These are phyloP conservation scores for Odontophorus gujanensis DNA, from an alignment of 2,113 vertebrate species.

Conservation along the genomic window DNA sequence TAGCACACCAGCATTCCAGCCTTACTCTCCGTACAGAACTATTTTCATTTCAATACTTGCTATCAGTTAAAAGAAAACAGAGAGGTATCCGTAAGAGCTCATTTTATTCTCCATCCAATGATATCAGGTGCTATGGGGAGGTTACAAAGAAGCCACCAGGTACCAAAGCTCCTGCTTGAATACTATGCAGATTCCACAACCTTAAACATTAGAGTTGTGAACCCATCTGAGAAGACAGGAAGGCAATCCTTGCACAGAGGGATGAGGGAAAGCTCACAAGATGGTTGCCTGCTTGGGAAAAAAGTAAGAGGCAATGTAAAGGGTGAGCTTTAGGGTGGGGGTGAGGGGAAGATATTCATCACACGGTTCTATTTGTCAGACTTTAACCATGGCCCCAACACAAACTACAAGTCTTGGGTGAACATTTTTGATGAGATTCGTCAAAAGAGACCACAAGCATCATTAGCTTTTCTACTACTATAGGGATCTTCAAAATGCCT, in stretches of 20 bases:
- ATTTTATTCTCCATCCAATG: background rate
- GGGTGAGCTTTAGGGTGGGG: background rate
- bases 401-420: background rate
- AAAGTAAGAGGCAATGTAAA: background rate
- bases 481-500: background rate
- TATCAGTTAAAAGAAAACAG: background rate
- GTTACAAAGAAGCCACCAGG: background rate
- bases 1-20: background rate
- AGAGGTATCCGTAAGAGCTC: background rate
- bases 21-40: background rate
- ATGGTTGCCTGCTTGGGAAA: background rate
- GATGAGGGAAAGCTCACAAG: background rate
- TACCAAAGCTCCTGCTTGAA: background rate
- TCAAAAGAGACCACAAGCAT: background rate
- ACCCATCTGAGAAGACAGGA: background rate
- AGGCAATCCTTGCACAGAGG: background rate
- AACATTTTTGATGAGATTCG: background rate
- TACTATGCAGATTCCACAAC: fast-evolving
- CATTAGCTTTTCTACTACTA: background rate
- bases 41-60: background rate
- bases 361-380: background rate
- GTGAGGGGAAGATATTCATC: background rate
- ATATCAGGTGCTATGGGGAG: background rate
- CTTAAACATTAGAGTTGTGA: background rate
- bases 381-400: background rate